Evolutionary conservation across 2,113 vertebrate genomes (phyloP).

Genomic region (Poeciliopsis prolifica): DNA sequence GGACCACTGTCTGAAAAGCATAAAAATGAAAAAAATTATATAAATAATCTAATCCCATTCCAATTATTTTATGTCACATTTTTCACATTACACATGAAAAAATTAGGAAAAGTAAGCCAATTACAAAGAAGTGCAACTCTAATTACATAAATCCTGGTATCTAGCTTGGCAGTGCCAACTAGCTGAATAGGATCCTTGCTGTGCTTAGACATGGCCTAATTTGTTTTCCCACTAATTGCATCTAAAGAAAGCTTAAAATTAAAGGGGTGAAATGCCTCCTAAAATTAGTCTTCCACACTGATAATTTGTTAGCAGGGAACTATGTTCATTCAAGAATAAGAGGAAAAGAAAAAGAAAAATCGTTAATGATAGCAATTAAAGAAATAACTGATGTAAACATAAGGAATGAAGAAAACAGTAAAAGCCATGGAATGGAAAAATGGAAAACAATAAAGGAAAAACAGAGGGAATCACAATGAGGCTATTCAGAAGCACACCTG

Average conservation of each 20-base stretch:
- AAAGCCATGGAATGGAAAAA: background rate
- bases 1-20: too few relatives aligned
- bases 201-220: conserved; percentile 29
- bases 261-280: conserved; percentile 51
- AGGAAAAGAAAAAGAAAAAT: background rate
- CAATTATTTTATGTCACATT: conserved; percentile 10
- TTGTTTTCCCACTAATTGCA: conserved; percentile 40
- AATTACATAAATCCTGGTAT: conserved; percentile 62
- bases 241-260: conserved; percentile 41
- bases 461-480: conserved; percentile 9
- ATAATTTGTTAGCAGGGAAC: background rate
- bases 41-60: background rate
- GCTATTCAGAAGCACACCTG: conserved; percentile 28
- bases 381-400: background rate
- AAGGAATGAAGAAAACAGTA: background rate
- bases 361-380: background rate
- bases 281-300: conserved; percentile 28
- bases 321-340: background rate
- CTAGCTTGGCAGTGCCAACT: conserved; percentile 47
- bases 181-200: conserved; percentile 42
- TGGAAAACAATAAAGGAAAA: background rate
- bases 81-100: conserved; percentile 31
- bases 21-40: background rate
- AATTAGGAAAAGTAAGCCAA: conserved; percentile 37
- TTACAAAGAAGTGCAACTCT: conserved; percentile 47